Evolutionary conservation across 2,888 invertebrate genomes (phyloP), one percentile per base, ranked within the genome.

Genomic region (Elgonia sp.): DNA sequence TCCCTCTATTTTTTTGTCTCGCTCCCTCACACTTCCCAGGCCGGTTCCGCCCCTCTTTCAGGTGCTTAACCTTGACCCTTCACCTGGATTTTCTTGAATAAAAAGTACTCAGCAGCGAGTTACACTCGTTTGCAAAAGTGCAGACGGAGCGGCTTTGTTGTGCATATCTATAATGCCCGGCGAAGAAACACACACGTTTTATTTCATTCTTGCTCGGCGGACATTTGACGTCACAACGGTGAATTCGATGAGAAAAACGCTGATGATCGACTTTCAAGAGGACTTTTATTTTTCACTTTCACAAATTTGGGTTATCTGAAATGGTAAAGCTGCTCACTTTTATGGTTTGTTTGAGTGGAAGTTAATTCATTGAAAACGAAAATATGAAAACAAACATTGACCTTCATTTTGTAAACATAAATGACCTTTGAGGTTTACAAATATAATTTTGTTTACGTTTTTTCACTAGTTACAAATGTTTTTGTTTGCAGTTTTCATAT

Each of bases 51-150:
- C 12, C 55, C 55, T 55, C 9, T 39, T 65, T 14, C 63, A 60
- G 60, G 20, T 62, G 37, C 86, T 77, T 53, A 67, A 86, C 63
- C 82, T 82, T 82, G 86, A 82, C 82, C 82, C 76, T 81, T 55
- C 20, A 57, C 70, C 55, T 62, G 67, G 46, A 55, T n/a, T 60
- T 72, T 29, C 65, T 86, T 77, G 65, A 86, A 82, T 67, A 67
- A 76, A 82, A 86, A 77, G 42, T 72, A 73, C 77, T 86, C 77
- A 20, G 57, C 40, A 20, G 20, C 21, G 40, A 80, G 40, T 63
- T 62, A 63, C 46, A 72, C 65, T 82, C 50, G 57, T 76, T 73
- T 55, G 50, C 18, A 77, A 82, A 81, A 72, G 20, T 72, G 70
- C 86, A 63, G 65, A 77, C 57, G 12, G 37, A 39, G 77, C 63